Evolutionary conservation across 2,797 vertebrate genomes (phyloP).

Genomic region (Lagocephalus sceleratus): DNA sequence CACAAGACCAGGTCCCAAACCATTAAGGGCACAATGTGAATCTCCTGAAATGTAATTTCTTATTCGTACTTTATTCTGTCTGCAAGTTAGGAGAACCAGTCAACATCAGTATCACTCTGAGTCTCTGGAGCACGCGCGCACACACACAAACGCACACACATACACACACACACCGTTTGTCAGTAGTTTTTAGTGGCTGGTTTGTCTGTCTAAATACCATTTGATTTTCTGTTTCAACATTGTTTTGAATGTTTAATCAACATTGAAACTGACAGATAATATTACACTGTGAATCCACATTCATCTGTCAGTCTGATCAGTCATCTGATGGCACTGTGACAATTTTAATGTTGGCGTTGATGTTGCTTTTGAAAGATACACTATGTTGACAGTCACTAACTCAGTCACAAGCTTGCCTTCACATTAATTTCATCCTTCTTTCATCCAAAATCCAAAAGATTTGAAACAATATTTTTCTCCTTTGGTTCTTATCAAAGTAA

Average conservation of each 20-base stretch:
- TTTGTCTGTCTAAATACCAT: slow-evolving; percentile 38
- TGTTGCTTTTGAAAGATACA: no score
- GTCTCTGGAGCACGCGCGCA: no score
- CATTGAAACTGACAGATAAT: slow-evolving; percentile 35
- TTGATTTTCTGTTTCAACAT: slow-evolving; percentile 21
- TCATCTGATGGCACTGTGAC: slow-evolving; percentile 27
- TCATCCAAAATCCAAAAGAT: no score
- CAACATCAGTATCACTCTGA: no score
- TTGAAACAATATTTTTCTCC: no score
- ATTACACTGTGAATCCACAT: slow-evolving; percentile 28
- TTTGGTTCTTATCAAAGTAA: slow-evolving; percentile 14
- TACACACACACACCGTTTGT: slow-evolving; percentile 7
- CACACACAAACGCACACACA: slow-evolving; percentile 24
- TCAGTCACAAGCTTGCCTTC: no score
- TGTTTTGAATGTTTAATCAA: slow-evolving; percentile 24
- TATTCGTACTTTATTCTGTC: slow-evolving; percentile 55
- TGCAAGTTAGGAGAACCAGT: slow-evolving; percentile 41
- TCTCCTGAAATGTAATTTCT: slow-evolving; percentile 37
- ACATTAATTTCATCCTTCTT: no score
- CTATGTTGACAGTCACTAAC: no score
- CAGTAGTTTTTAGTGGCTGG: no score
- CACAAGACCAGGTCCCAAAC: slow-evolving; percentile 52
- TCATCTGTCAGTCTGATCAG: no score
- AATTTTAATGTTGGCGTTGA: no score
- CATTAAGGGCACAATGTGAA: slow-evolving; percentile 53